Evolutionary conservation across 2,888 invertebrate species (phyloP).

Genomic region (Proisotoma minuta): DNA sequence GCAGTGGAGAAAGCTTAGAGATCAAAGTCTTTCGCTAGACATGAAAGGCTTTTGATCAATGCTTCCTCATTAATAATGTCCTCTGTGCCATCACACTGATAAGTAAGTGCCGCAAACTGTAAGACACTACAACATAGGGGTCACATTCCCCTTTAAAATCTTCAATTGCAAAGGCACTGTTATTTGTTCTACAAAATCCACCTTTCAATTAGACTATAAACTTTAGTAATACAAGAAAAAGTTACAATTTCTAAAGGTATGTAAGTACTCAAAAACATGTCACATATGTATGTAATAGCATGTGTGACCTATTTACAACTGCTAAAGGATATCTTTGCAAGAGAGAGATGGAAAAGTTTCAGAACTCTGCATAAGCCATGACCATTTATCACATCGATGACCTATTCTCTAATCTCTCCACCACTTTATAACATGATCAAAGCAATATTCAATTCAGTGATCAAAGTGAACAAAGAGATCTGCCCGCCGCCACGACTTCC

Average conservation of each 20-base stretch:
- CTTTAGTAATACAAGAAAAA: too few species aligned
- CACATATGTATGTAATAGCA: too few species aligned
- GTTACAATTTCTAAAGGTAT: too few species aligned
- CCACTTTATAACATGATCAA: conserved; percentile 46
- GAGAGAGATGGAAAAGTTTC: too few species aligned
- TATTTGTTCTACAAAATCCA: too few species aligned
- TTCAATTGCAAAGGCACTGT: conserved; percentile 19
- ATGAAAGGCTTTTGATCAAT: conserved; percentile 48
- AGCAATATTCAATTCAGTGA: conserved; percentile 45
- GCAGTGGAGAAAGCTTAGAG: conserved; percentile 41
- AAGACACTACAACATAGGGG: conserved; percentile 14
- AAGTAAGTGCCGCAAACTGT: conserved; percentile 32
- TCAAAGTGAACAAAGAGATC: conserved; percentile 45
- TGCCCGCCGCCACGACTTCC: neutral
- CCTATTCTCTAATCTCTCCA: conserved; percentile 43
- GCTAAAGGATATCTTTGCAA: too few species aligned
- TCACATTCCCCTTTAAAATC: conserved; percentile 4
- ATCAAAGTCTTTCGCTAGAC: conserved; percentile 46
- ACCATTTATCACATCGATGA: conserved; percentile 46
- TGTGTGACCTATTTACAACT: too few species aligned
- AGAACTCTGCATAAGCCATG: conserved; percentile 28
- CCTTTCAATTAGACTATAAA: too few species aligned
- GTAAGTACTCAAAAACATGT: too few species aligned
- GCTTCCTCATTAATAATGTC: conserved; percentile 48
- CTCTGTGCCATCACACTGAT: conserved; percentile 47